phyloP scores from a whole-genome alignment of 2,888 invertebrate genomes.

The Sarcophaga rosellei region DNA sequence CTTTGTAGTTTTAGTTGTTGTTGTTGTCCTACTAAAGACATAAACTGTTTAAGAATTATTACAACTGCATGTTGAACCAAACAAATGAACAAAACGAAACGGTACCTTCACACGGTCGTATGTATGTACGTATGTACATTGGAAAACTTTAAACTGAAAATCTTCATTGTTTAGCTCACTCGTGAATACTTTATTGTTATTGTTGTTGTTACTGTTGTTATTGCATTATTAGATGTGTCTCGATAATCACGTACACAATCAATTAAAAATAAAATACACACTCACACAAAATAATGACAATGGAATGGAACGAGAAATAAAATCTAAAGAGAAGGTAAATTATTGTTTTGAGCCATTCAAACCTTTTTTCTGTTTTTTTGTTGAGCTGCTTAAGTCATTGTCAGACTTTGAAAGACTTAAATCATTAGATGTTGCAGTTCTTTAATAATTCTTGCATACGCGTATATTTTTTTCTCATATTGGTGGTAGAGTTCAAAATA shows the following conservation, averaged over 20 bases:
- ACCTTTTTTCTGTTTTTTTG: constrained; percentile 3
- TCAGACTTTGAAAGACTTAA: constrained; percentile 16
- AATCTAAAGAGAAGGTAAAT: constrained; percentile 46
- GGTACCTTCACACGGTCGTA: neutral
- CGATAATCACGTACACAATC: constrained; percentile 69
- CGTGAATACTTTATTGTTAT: constrained; percentile 49
- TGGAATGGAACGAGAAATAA: neutral
- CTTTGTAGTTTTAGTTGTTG: neutral
- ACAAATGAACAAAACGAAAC: too few species aligned
- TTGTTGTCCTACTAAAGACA: constrained; percentile 38
- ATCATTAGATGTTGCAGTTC: neutral
- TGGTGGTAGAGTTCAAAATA: too few species aligned
- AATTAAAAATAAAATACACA: constrained; percentile 60
- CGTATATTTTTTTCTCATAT: too few species aligned
- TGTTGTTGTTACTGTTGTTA: constrained; percentile 24
- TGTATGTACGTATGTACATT: neutral
- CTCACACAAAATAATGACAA: constrained; percentile 13
- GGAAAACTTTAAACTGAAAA: neutral
- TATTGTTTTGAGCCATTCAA: constrained; percentile 49
- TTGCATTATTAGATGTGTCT: constrained; percentile 56
- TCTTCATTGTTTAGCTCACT: constrained; percentile 48
- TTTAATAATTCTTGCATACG: too few species aligned
- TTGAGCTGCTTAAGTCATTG: neutral
- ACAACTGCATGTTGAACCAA: neutral
- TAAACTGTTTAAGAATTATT: constrained; percentile 61